Percentiles rank a stretch among this genome's conserved stretches.
These are phyloP conservation scores for Mycalesis mineus DNA, from an alignment of 2,888 invertebrate genomes.

Conservation along the genomic window DNA sequence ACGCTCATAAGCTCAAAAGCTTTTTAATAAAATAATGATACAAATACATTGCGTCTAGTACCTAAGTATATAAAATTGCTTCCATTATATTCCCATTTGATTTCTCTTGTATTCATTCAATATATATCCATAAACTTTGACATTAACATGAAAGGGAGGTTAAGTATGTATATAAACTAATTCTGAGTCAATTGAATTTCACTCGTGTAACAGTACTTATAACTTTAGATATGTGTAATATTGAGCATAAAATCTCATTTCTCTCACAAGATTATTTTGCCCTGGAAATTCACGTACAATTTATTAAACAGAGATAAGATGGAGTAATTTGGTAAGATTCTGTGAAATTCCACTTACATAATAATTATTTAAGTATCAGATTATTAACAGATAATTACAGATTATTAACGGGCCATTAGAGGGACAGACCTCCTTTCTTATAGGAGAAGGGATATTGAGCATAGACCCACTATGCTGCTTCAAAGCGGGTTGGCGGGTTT, in stretches of 20 bases:
- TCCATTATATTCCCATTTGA: background rate
- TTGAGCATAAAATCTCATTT: conserved; percentile 13
- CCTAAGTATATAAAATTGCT: background rate
- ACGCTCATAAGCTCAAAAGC: too few relatives aligned
- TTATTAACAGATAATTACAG: too few relatives aligned
- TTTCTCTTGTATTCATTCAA: background rate
- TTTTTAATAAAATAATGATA: too few relatives aligned
- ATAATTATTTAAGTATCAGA: too few relatives aligned
- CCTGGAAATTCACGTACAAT: conserved; percentile 16
- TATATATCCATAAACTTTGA: background rate
- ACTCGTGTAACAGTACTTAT: background rate
- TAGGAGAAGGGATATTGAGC: too few relatives aligned
- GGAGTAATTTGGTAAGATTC: conserved; percentile 18
- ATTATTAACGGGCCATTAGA: too few relatives aligned
- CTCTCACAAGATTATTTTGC: conserved; percentile 18
- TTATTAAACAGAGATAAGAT: conserved; percentile 18
- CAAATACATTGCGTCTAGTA: too few relatives aligned
- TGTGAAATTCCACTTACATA: conserved; percentile 2
- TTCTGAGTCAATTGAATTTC: background rate
- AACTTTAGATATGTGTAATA: conserved; percentile 1
- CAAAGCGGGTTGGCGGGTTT: too few relatives aligned
- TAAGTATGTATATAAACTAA: conserved; percentile 2
- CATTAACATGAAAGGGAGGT: background rate
- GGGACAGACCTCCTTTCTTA: too few relatives aligned
- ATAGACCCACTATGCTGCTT: too few relatives aligned